Base-by-base conservation (phyloP, 2,113 vertebrate species). In the Oostethus manadensis region DNA sequence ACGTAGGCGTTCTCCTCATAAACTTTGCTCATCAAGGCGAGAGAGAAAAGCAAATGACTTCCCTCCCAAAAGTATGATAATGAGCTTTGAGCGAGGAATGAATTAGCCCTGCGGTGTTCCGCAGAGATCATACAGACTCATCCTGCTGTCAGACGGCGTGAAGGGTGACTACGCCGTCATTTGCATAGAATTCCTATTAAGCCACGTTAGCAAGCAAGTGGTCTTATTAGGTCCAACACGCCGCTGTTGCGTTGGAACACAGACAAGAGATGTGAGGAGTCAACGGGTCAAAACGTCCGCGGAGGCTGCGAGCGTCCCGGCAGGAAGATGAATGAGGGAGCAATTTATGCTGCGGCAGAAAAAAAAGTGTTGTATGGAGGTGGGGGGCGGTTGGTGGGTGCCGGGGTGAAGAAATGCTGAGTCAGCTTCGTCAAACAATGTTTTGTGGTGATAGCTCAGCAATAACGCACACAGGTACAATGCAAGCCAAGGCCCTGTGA, bases 151-250 rank as follows among this genome's bases (percentile, higher is more conserved):
- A 68, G 49, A 61, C 55, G 66, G 70, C 60, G 70, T 70, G 66
- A 69, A 70, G 65, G 61, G 57, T 77, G 79, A 78, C 74, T 73
- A 67, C 62, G 60, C 58, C 40, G 61, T 71, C 13, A 78, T 84
- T 79, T 74, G 70, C 77, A 84, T 82, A 64, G 68, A 47, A 56
- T 66, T 69, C 66, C 68, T 71, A 71, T 74, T 79, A 69, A 58
- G 71, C 60, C 55, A 74, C 66, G 70, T 79, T 77, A 82, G 73
- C 60, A 10, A 20, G 62, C 42, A 60, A 68, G 58, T 46, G 55
- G 66, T 70, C 73, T 56, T 43, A 64, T 67, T 44, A 57, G 43
- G 46, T 46, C 50, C 14, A 17, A 59, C 53, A 56, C 66, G 46
- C 35, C 23, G 21, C 29, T 73, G 78, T 72, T 73, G 69, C 71